Evolutionary conservation across 1,140 invertebrate genomes (phyloP).

Genomic region (Patella vulgata): DNA sequence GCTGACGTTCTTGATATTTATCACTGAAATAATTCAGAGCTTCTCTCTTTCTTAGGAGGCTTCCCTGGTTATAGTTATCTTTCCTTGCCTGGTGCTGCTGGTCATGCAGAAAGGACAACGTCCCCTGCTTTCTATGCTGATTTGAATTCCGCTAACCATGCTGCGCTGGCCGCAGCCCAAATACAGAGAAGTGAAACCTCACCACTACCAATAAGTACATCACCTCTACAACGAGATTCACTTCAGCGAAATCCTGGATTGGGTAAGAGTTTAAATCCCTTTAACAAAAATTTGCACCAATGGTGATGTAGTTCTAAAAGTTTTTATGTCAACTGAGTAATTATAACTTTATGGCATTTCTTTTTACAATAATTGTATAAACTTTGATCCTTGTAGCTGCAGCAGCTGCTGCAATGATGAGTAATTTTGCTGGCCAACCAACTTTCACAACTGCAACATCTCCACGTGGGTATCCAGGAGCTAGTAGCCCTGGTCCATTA

Average conservation of each 20-base stretch:
- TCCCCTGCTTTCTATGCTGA: conserved; percentile 43
- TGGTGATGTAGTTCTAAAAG: neutral
- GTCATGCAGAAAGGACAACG: conserved; percentile 34
- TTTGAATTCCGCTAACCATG: conserved; percentile 38
- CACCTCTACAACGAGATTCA: conserved; percentile 37
- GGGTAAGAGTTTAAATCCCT: conserved; percentile 73
- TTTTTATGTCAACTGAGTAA: neutral
- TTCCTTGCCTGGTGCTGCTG: conserved; percentile 27
- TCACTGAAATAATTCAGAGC: too few species aligned
- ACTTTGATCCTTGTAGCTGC: conserved; percentile 14
- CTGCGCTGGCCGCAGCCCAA: conserved; percentile 23
- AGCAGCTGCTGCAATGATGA: conserved; percentile 80
- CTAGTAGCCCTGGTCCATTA: conserved; percentile 81
- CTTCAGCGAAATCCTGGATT: conserved; percentile 71
- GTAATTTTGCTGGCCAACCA: conserved; percentile 80
- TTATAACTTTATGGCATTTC: too few species aligned
- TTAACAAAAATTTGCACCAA: neutral
- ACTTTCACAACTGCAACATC: conserved; percentile 80
- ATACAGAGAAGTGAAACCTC: conserved; percentile 42
- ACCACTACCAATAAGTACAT: conserved; percentile 33
- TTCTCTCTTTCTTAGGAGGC: conserved; percentile 34
- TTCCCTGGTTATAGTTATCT: conserved; percentile 44
- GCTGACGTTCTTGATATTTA: too few species aligned
- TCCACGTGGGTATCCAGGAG: conserved; percentile 83
- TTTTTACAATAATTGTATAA: too few species aligned